Evolutionary conservation across 2,797 vertebrate species (phyloP).

Genomic region (Lagocephalus sceleratus): DNA sequence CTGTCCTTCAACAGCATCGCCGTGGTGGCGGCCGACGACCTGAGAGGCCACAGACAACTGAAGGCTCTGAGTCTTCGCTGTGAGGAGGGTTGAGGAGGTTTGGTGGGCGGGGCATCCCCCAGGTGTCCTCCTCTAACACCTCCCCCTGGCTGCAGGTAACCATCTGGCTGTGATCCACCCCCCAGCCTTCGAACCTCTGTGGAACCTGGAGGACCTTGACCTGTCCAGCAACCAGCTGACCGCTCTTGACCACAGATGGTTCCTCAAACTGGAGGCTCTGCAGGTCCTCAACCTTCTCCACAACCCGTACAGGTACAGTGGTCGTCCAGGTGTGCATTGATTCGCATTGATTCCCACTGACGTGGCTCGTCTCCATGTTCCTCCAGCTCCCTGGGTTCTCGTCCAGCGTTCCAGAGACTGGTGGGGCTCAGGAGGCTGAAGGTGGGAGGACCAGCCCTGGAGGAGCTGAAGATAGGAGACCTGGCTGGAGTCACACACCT

Average conservation of each 20-base stretch:
- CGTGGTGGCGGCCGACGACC: constrained; percentile 16
- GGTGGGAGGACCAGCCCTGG: constrained; percentile 48
- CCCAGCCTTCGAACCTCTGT: constrained; percentile 40
- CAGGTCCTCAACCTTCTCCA: constrained; percentile 50
- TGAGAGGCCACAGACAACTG: constrained; percentile 1
- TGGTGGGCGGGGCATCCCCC: too few relatives aligned
- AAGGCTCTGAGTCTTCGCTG: constrained; percentile 40
- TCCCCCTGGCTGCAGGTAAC: constrained; percentile 35
- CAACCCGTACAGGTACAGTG: constrained; percentile 58
- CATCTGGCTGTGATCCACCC: constrained; percentile 29
- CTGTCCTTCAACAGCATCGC: constrained; percentile 57
- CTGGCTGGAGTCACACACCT: constrained; percentile 50
- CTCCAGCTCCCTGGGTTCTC: constrained; percentile 37
- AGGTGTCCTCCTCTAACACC: too few relatives aligned
- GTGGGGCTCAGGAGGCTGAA: constrained; percentile 36
- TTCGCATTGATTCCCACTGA: neutral
- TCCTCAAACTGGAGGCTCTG: constrained; percentile 37
- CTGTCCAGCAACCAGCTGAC: constrained; percentile 57
- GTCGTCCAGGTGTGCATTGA: neutral
- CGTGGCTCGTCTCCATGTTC: neutral
- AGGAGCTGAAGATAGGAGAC: constrained; percentile 43
- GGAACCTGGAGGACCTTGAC: constrained; percentile 49
- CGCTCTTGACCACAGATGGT: constrained; percentile 40
- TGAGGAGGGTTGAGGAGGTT: too few relatives aligned
- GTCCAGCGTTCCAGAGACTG: constrained; percentile 23